phyloP scores from a whole-genome alignment of 2,888 invertebrate genomes.

The Amiota minor region DNA sequence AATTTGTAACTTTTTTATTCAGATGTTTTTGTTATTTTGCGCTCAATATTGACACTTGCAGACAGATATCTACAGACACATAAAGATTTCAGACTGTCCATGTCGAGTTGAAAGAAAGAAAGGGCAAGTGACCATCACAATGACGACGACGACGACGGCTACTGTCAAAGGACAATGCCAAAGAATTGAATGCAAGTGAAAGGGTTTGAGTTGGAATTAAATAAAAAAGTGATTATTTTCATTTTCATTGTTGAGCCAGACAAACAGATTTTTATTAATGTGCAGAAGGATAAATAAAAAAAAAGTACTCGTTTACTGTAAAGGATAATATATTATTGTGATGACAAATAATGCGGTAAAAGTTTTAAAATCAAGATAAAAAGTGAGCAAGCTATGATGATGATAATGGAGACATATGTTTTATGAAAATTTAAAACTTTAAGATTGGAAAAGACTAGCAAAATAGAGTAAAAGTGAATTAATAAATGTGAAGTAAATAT shows the following conservation, averaged over 20 bases:
- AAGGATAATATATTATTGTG: slow-evolving; percentile 8
- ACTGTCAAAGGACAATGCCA: slow-evolving; percentile 11
- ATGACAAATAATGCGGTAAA: slow-evolving; percentile 15
- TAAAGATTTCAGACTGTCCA: background rate
- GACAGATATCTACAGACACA: slow-evolving; percentile 12
- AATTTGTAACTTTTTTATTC: background rate
- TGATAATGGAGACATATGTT: no score
- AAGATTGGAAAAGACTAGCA: no score
- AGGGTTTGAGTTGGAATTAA: slow-evolving; percentile 52
- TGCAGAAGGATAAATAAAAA: background rate
- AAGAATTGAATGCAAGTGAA: background rate
- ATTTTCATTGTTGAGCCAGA: background rate
- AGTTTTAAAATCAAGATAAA: background rate
- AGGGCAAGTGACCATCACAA: background rate
- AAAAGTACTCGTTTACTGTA: background rate
- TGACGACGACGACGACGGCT: background rate
- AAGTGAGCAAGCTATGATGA: no score
- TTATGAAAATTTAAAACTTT: no score
- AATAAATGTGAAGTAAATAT: background rate
- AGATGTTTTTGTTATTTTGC: background rate
- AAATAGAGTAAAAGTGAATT: background rate
- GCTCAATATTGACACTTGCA: slow-evolving; percentile 7
- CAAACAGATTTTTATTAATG: slow-evolving; percentile 16
- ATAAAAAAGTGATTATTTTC: slow-evolving; percentile 63
- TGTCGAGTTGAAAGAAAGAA: background rate